Evolutionary conservation across 2,888 invertebrate species (phyloP), one percentile per base, ranked within the genome.

Genomic region (Lasioglossum marginatum): DNA sequence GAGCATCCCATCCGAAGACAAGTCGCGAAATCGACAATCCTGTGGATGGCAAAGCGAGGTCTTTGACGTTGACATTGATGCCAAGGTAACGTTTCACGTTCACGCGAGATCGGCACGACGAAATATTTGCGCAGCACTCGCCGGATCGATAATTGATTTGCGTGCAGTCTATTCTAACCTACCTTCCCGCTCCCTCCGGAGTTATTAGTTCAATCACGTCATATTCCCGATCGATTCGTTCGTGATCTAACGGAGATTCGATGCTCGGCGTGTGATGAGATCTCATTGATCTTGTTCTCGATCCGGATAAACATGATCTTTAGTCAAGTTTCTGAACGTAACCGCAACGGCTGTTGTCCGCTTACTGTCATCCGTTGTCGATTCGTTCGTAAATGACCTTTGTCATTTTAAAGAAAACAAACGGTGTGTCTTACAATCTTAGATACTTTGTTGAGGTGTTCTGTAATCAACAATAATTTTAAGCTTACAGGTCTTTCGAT

Each of bases 121-220:
- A 57, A 63, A 79, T 79, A 89, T 83, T 91, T 90, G 91, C 92
- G 91, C 92, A 92, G 82, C 78, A 72, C 80, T 79, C 85, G 71
- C 80, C 91, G 88, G 92, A 93, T 93, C 93, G 93, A 92, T 92
- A 92, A 92, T 92, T 92, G 87, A 92, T 91, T 89, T 86, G 85
- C 77, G 87, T 86, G 84, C 72, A 76, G 82, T 85, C 77, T 85
- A 87, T 85, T 90, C 91, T 91, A 91, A 91, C 91, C 91, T 91
- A 87, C 73, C 77, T 76, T 70, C 45, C 63, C 68, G 81, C 76
- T 82, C 79, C 77, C 80, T 79, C 72, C 63, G 34, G 43, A 79
- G 73, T 89, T 87, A 86, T 81, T 80, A 77, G 71, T 75, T 81
- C 45, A 72, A 82, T 87, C 78, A 66, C 81, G 68, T 76, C 45